Conservation (phyloP, 2,797 vertebrate species). For the Catostomus latipinnis region DNA sequence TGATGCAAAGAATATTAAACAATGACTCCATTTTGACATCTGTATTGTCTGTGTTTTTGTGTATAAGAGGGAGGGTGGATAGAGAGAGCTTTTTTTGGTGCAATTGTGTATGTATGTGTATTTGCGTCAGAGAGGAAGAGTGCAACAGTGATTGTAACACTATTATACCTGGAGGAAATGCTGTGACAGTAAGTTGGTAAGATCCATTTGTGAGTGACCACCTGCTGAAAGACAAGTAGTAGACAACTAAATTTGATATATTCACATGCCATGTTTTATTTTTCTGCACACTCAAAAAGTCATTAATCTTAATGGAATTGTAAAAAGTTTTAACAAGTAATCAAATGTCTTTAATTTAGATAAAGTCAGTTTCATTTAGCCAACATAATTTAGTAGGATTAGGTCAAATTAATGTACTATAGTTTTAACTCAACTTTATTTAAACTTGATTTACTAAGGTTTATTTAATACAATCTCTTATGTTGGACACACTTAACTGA, state of each 20-base stretch:
- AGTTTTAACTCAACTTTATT: no score
- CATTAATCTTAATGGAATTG: no score
- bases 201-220: conserved; percentile 22
- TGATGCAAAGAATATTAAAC: conserved; percentile 62
- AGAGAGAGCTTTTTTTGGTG: conserved; percentile 40
- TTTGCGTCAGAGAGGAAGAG: conserved; percentile 19
- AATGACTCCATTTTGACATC: conserved; percentile 69
- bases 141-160: conserved; percentile 16
- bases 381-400: no score
- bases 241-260: background rate
- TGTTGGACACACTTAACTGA: no score
- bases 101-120: conserved; percentile 34
- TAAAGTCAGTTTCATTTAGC: no score
- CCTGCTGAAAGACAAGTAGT: background rate
- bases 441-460: no score
- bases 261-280: background rate
- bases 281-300: background rate
- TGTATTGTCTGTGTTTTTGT: conserved; percentile 59
- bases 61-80: conserved; percentile 25
- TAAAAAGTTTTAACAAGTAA: no score
- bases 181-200: conserved; percentile 6
- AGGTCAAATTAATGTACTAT: no score
- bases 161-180: conserved; percentile 23
- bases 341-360: no score
- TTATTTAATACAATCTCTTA: no score